Conservation (phyloP, 2,797 vertebrate genomes). For the Galagoides demidoff region DNA sequence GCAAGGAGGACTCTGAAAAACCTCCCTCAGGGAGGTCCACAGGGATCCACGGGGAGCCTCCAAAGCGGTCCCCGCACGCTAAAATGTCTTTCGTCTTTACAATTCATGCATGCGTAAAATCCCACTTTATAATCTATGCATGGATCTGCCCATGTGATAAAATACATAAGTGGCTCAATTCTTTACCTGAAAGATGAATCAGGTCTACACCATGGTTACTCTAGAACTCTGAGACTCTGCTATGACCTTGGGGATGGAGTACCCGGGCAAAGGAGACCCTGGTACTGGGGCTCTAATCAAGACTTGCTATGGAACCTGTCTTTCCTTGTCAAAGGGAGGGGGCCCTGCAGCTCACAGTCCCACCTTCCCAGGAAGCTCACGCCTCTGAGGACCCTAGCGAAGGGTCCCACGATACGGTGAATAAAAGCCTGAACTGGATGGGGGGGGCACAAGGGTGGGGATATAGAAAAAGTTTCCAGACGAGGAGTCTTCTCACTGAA, state of each 20-base stretch:
- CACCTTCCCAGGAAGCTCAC: neutral
- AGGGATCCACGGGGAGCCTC: neutral
- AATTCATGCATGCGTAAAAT: neutral
- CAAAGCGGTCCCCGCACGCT: neutral
- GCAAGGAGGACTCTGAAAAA: neutral
- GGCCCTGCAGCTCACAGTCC: neutral
- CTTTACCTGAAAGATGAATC: neutral
- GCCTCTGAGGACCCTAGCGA: neutral
- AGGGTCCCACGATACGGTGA: rapidly evolving
- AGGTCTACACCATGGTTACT: neutral
- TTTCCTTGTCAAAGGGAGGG: neutral
- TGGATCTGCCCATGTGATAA: neutral
- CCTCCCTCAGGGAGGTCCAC: neutral
- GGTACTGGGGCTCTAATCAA: neutral
- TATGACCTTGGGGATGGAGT: neutral
- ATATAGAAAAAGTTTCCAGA: neutral
- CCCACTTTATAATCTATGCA: neutral
- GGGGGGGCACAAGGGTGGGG: no score
- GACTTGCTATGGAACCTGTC: neutral
- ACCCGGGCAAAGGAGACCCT: neutral
- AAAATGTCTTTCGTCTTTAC: neutral
- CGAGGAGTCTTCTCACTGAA: neutral
- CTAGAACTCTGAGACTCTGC: neutral
- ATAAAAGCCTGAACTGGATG: neutral
- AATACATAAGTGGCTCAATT: neutral